These are phyloP conservation scores for Camponotus pennsylvanicus DNA, from an alignment of 1,140 invertebrate genomes.

Conservation along the genomic window DNA sequence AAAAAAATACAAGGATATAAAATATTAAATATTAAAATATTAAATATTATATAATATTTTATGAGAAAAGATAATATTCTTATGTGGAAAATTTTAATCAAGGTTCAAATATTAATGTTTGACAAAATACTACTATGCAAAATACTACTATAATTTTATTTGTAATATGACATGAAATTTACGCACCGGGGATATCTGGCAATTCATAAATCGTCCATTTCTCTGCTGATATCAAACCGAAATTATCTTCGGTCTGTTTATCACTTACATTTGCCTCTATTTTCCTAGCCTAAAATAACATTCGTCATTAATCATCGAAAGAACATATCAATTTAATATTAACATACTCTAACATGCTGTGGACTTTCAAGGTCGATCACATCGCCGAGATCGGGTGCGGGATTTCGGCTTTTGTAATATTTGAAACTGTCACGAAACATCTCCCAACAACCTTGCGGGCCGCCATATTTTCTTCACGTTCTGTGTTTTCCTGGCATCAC, in stretches of 20 bases:
- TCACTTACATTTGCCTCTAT: constrained; percentile 46
- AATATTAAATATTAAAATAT: neutral
- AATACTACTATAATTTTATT: neutral
- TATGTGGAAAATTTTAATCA: neutral
- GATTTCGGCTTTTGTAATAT: constrained; percentile 87
- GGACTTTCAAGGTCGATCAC: constrained; percentile 85
- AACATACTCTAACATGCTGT: constrained; percentile 69
- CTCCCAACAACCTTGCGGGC: constrained; percentile 50
- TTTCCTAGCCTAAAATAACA: constrained; percentile 77
- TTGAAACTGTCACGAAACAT: constrained; percentile 88
- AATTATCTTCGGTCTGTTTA: constrained; percentile 60
- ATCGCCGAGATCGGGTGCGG: constrained; percentile 84
- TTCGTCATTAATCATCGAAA: neutral
- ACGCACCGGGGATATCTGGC: constrained; percentile 86
- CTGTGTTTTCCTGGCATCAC: no score
- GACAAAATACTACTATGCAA: neutral
- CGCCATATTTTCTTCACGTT: constrained; percentile 54
- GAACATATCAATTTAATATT: constrained; percentile 15
- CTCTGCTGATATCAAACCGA: constrained; percentile 85
- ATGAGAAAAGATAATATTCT: neutral
- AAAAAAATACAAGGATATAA: neutral
- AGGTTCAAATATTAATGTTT: neutral
- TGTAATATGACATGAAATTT: neutral
- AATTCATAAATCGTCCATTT: constrained; percentile 88
- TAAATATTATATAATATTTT: neutral